Percentiles rank a stretch among this genome's conserved stretches.
Conservation (phyloP, 2,113 vertebrate species). For the Halichoerus grypus region DNA sequence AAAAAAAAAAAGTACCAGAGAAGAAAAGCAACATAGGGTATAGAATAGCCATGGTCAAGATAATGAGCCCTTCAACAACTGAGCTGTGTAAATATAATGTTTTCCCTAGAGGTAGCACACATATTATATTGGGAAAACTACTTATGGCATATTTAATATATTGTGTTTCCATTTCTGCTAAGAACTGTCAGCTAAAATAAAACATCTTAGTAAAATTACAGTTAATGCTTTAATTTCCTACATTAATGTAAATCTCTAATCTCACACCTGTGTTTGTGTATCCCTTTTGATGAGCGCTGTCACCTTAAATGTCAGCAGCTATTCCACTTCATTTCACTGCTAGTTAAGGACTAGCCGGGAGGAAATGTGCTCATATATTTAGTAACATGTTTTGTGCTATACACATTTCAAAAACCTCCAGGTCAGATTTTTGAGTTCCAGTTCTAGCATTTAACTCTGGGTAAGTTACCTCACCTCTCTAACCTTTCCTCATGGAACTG, state of each 20-base stretch:
- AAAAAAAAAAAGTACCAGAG: neutral
- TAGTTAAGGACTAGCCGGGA: constrained; percentile 67
- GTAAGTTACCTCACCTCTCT: neutral
- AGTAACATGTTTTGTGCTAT: constrained; percentile 62
- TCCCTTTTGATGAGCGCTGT: constrained; percentile 75
- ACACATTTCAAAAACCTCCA: constrained; percentile 58
- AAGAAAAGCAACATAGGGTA: neutral
- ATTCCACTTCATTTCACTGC: constrained; percentile 54
- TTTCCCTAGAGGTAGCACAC: neutral
- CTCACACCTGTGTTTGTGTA: constrained; percentile 79
- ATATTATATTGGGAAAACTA: constrained; percentile 46
- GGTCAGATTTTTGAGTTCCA: neutral
- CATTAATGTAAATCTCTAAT: constrained; percentile 76
- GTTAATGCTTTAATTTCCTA: constrained; percentile 81
- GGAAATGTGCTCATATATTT: constrained; percentile 68
- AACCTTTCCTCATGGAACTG: neutral
- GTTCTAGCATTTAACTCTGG: neutral
- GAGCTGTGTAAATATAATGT: neutral
- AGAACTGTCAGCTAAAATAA: constrained; percentile 78
- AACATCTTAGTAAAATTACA: constrained; percentile 75
- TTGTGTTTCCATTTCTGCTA: constrained; percentile 71
- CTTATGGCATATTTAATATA: constrained; percentile 61
- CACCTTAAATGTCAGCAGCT: constrained; percentile 78
- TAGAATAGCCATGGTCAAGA: neutral
- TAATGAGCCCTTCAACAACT: neutral